phyloP scores from a whole-genome alignment of 2,888 invertebrate species.

The Protonemura montana region DNA sequence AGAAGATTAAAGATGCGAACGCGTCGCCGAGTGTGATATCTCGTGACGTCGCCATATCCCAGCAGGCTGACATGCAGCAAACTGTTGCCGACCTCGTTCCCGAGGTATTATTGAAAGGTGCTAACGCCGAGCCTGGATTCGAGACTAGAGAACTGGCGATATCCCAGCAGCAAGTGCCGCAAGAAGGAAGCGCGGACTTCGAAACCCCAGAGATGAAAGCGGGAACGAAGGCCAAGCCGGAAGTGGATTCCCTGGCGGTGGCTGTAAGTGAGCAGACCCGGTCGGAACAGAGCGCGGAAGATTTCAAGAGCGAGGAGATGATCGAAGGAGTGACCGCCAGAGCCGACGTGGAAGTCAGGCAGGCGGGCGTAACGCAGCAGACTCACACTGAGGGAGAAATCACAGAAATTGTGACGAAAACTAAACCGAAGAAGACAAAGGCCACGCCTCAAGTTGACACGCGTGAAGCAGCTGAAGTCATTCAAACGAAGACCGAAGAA shows the following conservation, averaged over 20 bases:
- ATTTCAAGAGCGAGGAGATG: slow-evolving; percentile 23
- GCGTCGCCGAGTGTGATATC: slow-evolving; percentile 31
- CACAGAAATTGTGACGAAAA: slow-evolving; percentile 31
- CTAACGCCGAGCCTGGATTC: slow-evolving; percentile 35
- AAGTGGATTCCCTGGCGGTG: slow-evolving; percentile 37
- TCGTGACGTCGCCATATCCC: slow-evolving; percentile 42
- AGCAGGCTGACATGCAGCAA: slow-evolving; percentile 42
- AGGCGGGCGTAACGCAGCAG: slow-evolving; percentile 44
- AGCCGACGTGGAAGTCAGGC: slow-evolving; percentile 19
- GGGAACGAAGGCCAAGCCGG: slow-evolving; percentile 13
- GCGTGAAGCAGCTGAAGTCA: slow-evolving; percentile 42
- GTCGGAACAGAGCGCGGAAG: slow-evolving; percentile 38
- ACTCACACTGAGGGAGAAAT: slow-evolving; percentile 41
- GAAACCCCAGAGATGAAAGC: not conserved
- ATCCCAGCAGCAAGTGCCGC: slow-evolving; percentile 36
- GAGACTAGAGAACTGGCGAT: slow-evolving; percentile 44
- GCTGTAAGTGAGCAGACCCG: slow-evolving; percentile 42
- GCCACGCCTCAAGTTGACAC: slow-evolving; percentile 46
- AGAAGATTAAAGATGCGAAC: slow-evolving; percentile 14
- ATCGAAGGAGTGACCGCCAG: slow-evolving; percentile 34
- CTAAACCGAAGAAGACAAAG: slow-evolving; percentile 34
- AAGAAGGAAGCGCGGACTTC: slow-evolving; percentile 37
- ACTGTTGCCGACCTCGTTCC: slow-evolving; percentile 23
- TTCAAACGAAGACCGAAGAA: slow-evolving; percentile 43
- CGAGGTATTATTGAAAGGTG: slow-evolving; percentile 20